Conservation (phyloP, 2,113 vertebrate species). For the Leucopternis melanops region DNA sequence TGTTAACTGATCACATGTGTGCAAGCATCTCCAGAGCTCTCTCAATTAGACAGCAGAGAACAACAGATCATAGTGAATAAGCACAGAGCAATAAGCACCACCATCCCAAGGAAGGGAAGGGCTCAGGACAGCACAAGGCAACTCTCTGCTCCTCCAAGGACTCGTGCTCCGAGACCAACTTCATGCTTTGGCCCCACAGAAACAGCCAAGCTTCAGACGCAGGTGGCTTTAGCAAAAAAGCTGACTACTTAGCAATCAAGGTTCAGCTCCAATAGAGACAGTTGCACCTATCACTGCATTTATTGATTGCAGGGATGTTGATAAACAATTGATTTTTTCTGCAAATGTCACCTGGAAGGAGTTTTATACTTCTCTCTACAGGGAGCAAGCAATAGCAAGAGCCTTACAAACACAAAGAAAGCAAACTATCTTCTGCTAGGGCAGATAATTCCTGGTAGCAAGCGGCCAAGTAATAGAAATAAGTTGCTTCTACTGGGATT, state of each 20-base stretch:
- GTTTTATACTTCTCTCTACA: not conserved
- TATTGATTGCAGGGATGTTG: not conserved
- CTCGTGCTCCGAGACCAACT: not conserved
- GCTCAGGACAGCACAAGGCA: not conserved
- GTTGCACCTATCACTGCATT: conserved; percentile 18
- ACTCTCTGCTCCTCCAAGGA: not conserved
- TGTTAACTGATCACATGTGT: accelerated
- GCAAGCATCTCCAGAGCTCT: not conserved
- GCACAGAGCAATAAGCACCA: not conserved
- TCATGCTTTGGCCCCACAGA: not conserved
- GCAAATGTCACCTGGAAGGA: conserved; percentile 35
- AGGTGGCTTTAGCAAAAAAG: not conserved
- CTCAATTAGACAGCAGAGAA: not conserved
- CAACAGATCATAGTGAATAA: not conserved
- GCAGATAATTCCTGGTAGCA: not conserved
- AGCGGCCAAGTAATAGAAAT: accelerated
- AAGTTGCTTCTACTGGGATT: not conserved
- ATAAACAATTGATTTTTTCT: conserved; percentile 45
- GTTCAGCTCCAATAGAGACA: not conserved
- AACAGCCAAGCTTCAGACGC: not conserved
- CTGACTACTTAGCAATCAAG: not conserved
- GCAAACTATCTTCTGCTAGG: not conserved
- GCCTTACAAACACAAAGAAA: not conserved
- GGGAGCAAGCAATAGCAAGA: not conserved
- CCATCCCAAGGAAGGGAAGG: accelerated